Evolutionary conservation across 2,888 invertebrate species (phyloP), one percentile per base, ranked within the genome.

Genomic region (Aspidiotus rigidus): DNA sequence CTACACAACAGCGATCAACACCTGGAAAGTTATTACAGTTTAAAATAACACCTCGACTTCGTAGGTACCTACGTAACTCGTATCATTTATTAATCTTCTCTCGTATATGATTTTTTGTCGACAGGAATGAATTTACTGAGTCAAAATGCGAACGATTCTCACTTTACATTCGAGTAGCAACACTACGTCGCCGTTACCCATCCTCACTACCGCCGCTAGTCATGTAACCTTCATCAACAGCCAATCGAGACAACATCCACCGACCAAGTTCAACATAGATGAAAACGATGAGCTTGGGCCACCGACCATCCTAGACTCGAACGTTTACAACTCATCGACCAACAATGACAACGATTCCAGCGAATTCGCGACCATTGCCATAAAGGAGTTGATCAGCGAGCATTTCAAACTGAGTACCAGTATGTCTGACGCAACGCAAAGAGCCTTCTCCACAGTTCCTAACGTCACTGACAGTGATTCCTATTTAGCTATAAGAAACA

Each of bases 391-490:
- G 16, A 59, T 66, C 15, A 60, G 17, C 41, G 59, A 66, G 16
- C 59, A 42, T n/a, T 44, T 28, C n/a, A 42, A 17, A 41, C 17
- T 28, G 17, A 57, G 56, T 44, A 42, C n/a, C 44, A 16, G 41
- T 44, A 42, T 64, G 41, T 15, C 56, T 57, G 44, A 28, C n/a
- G 8, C 39, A 17, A 10, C 42, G 11, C 49, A 11, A 13, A 11
- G 49, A 49, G 39, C n/a, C 42, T n/a, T 44, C n/a, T 44, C 66
- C 15, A 49, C 42, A 59, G 66, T 66, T 66, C 66, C 66, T 66
- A 66, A 57, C 15, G 57, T 11, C 17, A 41, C 44, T 28, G 66
- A 66, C 9, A 15, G 17, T 44, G 66, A 66, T 13, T 11, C 49
- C 13, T 59, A 44, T 28, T 28, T 60, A 44, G 42, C 66, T 10